Conservation (phyloP, 2,113 vertebrate species). For the Trogon surrucura region DNA sequence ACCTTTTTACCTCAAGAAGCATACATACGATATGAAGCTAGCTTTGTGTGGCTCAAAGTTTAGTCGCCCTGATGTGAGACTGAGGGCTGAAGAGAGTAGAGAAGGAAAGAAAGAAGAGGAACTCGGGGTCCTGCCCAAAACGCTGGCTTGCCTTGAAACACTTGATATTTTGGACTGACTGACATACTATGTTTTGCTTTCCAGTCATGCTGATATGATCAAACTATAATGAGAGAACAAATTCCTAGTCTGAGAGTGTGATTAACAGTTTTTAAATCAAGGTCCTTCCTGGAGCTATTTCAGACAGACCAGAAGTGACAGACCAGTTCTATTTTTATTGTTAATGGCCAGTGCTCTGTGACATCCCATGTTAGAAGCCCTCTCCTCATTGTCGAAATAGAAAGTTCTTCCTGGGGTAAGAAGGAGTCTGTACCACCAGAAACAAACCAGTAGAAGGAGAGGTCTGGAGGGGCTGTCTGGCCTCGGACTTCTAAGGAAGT, state of each 20-base stretch:
- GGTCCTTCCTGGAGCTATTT: background rate
- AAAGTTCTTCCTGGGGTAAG: background rate
- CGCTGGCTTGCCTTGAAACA: background rate
- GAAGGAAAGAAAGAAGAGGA: background rate
- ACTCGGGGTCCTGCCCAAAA: background rate
- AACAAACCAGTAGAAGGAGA: background rate
- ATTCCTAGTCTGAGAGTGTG: background rate
- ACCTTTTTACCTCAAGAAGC: background rate
- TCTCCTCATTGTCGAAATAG: background rate
- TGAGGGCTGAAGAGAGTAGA: background rate
- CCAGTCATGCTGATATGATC: background rate
- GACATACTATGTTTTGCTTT: background rate
- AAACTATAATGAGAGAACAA: background rate
- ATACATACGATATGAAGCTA: background rate
- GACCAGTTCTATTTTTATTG: background rate
- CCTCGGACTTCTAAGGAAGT: background rate
- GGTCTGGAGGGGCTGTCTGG: background rate
- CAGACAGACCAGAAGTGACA: background rate
- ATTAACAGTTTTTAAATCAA: background rate
- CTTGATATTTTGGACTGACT: background rate
- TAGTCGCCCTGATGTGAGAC: background rate
- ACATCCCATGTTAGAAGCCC: background rate
- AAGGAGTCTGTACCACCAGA: background rate
- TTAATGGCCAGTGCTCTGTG: background rate
- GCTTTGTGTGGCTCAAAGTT: background rate